These are phyloP conservation scores for Pheosia gnoma DNA, from an alignment of 2,888 invertebrate genomes.

Conservation along the genomic window DNA sequence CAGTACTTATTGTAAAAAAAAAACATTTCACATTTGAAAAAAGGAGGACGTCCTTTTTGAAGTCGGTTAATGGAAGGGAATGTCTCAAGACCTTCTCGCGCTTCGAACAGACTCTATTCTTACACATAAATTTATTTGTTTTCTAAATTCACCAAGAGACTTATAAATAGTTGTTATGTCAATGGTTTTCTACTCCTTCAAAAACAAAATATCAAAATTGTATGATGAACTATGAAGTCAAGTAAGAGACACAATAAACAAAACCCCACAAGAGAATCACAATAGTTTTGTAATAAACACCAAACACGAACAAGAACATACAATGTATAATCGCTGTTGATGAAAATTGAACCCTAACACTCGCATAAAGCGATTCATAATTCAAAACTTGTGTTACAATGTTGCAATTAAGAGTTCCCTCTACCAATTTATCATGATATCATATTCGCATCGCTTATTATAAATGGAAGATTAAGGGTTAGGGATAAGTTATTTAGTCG, in stretches of 20 bases:
- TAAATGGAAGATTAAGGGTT: constrained; percentile 7
- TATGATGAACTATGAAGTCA: background rate
- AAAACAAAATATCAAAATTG: background rate
- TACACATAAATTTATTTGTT: too few relatives aligned
- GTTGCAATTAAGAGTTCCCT: constrained; percentile 14
- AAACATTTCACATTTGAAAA: too few relatives aligned
- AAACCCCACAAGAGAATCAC: background rate
- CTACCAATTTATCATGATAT: constrained; percentile 6
- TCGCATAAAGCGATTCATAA: constrained; percentile 13
- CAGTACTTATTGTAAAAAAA: too few relatives aligned
- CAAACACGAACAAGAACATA: background rate
- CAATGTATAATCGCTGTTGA: constrained; percentile 9
- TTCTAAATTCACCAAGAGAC: too few relatives aligned
- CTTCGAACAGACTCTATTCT: too few relatives aligned
- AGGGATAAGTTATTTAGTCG: background rate
- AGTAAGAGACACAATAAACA: background rate
- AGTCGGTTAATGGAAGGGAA: too few relatives aligned
- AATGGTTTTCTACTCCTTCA: too few relatives aligned
- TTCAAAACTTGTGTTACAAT: constrained; percentile 11
- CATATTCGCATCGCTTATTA: constrained; percentile 9
- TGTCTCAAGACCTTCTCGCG: too few relatives aligned
- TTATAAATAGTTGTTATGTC: too few relatives aligned
- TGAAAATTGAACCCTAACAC: constrained; percentile 17
- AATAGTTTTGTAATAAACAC: background rate
- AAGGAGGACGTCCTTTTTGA: too few relatives aligned